These are phyloP conservation scores for Nipponacmea schrenckii DNA, from an alignment of 2,888 invertebrate species.

Conservation along the genomic window DNA sequence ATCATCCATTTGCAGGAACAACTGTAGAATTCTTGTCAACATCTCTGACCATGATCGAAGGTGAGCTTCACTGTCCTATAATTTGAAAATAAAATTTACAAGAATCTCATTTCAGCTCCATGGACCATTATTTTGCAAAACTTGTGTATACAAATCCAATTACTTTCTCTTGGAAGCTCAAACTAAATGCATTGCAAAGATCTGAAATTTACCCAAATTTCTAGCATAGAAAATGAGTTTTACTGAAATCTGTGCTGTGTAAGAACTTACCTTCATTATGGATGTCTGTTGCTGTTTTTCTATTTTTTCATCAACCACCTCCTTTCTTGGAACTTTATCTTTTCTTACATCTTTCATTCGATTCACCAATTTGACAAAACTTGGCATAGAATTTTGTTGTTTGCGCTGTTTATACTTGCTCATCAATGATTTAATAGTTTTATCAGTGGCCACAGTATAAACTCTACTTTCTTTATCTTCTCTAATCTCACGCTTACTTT, in stretches of 20 bases:
- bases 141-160: too few species aligned
- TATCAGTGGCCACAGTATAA: conserved; percentile 69
- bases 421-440: conserved; percentile 69
- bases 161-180: too few species aligned
- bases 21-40: conserved; percentile 84
- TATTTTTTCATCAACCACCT: conserved; percentile 67
- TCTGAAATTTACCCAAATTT: too few species aligned
- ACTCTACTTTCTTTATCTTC: conserved; percentile 62
- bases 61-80: conserved; percentile 86
- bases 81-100: conserved; percentile 22
- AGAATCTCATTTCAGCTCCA: too few species aligned
- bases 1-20: conserved; percentile 73
- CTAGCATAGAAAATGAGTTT: too few species aligned
- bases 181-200: too few species aligned
- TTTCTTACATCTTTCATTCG: conserved; percentile 25
- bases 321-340: conserved; percentile 32
- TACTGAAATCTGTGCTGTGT: too few species aligned
- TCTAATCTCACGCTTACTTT: conserved; percentile 52
- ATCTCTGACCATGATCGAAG: conserved; percentile 81
- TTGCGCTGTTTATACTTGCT: conserved; percentile 72
- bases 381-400: conserved; percentile 69
- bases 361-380: conserved; percentile 45
- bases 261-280: conserved; percentile 80
- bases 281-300: conserved; percentile 84
- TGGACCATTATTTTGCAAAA: too few species aligned